These are phyloP conservation scores for Drosophila jambulina DNA, from an alignment of 1,140 invertebrate species.

Conservation along the genomic window DNA sequence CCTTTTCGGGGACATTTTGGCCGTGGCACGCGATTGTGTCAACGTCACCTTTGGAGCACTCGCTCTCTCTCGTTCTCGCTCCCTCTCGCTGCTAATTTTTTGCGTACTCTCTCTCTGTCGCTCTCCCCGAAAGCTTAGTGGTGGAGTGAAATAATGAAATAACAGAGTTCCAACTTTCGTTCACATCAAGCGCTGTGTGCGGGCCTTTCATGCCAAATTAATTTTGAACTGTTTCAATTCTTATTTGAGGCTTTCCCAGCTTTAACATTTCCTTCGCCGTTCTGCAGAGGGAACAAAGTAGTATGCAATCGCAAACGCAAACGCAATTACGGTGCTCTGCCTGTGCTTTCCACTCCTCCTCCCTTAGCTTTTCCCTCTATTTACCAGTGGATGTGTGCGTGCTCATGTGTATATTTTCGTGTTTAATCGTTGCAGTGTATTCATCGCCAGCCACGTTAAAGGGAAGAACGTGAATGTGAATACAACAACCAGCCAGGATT, in stretches of 20 bases:
- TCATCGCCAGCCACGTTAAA: constrained; percentile 82
- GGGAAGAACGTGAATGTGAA: constrained; percentile 82
- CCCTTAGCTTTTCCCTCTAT: constrained; percentile 65
- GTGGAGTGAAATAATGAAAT: constrained; percentile 52
- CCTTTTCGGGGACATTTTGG: constrained; percentile 23
- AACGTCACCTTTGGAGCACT: constrained; percentile 77
- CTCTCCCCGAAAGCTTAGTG: constrained; percentile 41
- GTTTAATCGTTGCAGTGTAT: constrained; percentile 75
- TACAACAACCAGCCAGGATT: constrained; percentile 57
- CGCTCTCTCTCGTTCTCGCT: constrained; percentile 40
- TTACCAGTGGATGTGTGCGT: constrained; percentile 49
- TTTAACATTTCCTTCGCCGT: constrained; percentile 6
- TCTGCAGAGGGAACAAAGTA: constrained; percentile 24
- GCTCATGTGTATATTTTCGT: constrained; percentile 59
- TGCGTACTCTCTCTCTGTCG: constrained; percentile 33
- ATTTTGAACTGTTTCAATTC: constrained; percentile 34
- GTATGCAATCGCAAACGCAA: constrained; percentile 31
- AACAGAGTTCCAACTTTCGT: constrained; percentile 45
- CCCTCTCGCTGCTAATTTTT: constrained; percentile 45
- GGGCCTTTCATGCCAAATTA: constrained; percentile 37
- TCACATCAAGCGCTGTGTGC: constrained; percentile 23
- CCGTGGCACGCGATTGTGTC: constrained; percentile 61
- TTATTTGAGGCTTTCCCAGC: constrained; percentile 24
- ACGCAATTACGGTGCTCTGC: constrained; percentile 53
- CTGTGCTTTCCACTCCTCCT: constrained; percentile 42